Base-by-base conservation (phyloP, 2,113 vertebrate species). In the Thalassarche chlororhynchos region DNA sequence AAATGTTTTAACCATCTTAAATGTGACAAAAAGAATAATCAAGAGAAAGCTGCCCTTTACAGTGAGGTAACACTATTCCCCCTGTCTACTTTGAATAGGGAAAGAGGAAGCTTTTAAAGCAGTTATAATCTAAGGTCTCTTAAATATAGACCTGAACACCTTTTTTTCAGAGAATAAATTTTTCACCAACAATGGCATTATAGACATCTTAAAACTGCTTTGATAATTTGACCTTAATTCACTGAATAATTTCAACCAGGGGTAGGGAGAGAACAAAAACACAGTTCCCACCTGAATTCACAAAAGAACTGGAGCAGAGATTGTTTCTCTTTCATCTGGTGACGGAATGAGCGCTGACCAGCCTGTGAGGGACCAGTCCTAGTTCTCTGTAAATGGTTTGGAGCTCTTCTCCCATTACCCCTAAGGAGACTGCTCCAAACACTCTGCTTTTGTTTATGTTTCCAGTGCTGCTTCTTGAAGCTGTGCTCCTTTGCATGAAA, bases 141-240 rank as follows among this genome's bases (percentile, higher is more conserved):
- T 74, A 88, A 83, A 79, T 60, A n/a, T 13, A 94, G 21, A 52
- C n/a, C 25, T 62, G 69, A 81, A 64, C 2, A 55, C 2, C 0
- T 47, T 68, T 89, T 66, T n/a, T 19, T 54, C 49, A 36, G 42
- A 79, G 16, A 6, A 62, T 71, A 68, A 23, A 2, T 90, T 94
- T 94, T 94, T 88, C 44, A 83, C 31, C 20, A 51, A 36, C 36
- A 83, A 7, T 80, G 9, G 5, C 1, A 1, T 79, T 90, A 68
- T 3, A 85, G 49, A 47, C 21, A 25, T 75, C 21, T 78, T 91
- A 54, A 89, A 93, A 71, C 25, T 5, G 11, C 61, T 88, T 90
- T 86, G 66, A 92, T 80, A 83, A 80, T 86, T 88, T 88, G 47
- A 69, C 62, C 34, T 90, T 80, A 77, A 93, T 93, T 90, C 83